Evolutionary conservation across 2,797 vertebrate genomes (phyloP).

Genomic region (Emys orbicularis): DNA sequence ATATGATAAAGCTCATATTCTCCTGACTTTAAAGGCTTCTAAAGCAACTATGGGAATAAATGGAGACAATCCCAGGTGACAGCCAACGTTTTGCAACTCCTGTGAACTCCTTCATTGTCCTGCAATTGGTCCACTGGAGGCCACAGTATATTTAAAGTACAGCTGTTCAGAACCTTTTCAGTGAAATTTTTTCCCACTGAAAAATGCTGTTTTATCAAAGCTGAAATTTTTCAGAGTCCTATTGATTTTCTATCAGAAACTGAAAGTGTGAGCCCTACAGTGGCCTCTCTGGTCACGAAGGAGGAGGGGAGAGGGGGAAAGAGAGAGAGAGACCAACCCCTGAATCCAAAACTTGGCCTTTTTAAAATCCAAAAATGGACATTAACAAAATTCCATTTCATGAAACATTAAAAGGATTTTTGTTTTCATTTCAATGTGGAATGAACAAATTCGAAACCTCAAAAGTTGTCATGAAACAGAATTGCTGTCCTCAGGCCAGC

Average conservation of each 20-base stretch:
- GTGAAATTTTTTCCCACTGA: background rate
- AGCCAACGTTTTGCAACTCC: background rate
- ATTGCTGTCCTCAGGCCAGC: background rate
- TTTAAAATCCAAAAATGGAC: background rate
- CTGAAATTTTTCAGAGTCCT: background rate
- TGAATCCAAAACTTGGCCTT: background rate
- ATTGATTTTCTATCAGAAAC: background rate
- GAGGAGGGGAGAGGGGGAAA: background rate
- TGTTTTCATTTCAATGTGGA: background rate
- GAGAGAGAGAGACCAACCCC: background rate
- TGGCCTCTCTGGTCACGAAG: background rate
- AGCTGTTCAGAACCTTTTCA: background rate
- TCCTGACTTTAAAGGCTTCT: background rate
- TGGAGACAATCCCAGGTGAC: background rate
- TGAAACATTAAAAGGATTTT: background rate
- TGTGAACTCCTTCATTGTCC: background rate
- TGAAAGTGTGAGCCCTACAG: background rate
- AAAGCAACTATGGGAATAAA: background rate
- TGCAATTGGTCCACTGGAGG: background rate
- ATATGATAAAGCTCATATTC: too few species aligned
- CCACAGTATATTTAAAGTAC: background rate
- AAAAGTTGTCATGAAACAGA: background rate
- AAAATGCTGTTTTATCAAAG: background rate
- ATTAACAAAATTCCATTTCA: background rate
- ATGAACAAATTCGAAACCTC: background rate